A percentile compares a stretch with the other conserved stretches of the same genome.
Evolutionary conservation across 1,140 invertebrate genomes (phyloP).

Genomic region (Diuraphis noxia): DNA sequence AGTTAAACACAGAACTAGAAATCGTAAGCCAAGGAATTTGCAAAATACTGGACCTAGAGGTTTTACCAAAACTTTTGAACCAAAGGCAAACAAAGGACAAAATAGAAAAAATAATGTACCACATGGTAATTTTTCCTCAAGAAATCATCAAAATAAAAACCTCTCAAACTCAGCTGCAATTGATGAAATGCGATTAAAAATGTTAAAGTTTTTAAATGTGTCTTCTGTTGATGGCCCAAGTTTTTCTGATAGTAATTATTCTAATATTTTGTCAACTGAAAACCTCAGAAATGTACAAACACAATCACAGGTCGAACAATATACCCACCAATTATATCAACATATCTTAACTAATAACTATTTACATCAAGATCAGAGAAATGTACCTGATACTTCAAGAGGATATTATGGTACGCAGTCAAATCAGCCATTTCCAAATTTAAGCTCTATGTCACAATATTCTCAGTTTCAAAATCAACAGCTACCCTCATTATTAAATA

Average conservation of each 20-base stretch:
- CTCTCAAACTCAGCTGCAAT: background rate
- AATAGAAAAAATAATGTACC: background rate
- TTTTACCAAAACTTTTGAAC: background rate
- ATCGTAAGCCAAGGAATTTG: background rate
- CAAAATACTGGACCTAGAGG: background rate
- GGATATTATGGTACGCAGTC: background rate
- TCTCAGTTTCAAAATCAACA: background rate
- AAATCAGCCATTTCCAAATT: background rate
- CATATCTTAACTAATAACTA: background rate
- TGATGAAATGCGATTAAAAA: background rate
- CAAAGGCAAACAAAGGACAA: background rate
- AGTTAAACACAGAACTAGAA: background rate
- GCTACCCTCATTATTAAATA: background rate
- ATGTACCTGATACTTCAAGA: background rate
- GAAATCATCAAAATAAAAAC: background rate
- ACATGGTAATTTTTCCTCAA: background rate
- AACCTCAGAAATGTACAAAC: background rate
- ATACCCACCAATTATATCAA: conserved; percentile 8
- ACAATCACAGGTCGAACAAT: background rate
- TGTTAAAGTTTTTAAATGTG: conserved; percentile 7
- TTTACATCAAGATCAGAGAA: background rate
- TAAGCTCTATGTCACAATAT: too few species aligned
- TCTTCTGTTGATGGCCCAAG: background rate
- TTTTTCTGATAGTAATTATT: background rate
- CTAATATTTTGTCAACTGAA: background rate